Evolutionary conservation across 2,113 vertebrate genomes (phyloP).

Genomic region (Leuciscus idus): DNA sequence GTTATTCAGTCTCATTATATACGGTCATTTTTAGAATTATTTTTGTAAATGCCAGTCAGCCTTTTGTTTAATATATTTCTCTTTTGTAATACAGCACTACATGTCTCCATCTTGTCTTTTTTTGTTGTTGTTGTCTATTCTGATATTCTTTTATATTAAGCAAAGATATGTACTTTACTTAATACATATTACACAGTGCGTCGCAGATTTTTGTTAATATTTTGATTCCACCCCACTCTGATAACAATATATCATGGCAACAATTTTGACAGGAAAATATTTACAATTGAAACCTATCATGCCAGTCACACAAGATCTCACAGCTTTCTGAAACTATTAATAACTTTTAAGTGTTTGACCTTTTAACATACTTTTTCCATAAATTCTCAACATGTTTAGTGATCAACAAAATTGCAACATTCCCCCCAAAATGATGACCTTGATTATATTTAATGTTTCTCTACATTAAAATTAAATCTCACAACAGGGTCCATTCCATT

Average conservation of each 20-base stretch:
- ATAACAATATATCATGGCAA: neutral
- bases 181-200: neutral
- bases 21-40: neutral
- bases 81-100: constrained; percentile 15
- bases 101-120: neutral
- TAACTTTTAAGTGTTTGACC: no score
- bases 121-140: neutral
- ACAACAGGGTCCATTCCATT: no score
- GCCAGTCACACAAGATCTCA: neutral
- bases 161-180: no score
- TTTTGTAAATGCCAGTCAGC: neutral
- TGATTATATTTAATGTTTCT: no score
- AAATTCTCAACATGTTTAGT: no score
- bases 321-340: neutral
- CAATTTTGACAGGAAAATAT: neutral
- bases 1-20: neutral
- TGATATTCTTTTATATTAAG: neutral
- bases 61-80: neutral
- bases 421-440: no score
- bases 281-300: neutral
- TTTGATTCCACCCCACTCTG: neutral
- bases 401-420: no score
- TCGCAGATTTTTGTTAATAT: neutral
- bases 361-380: no score
- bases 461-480: no score